Base-by-base conservation (phyloP, 2,797 vertebrate species). In the Harpagifer antarcticus region DNA sequence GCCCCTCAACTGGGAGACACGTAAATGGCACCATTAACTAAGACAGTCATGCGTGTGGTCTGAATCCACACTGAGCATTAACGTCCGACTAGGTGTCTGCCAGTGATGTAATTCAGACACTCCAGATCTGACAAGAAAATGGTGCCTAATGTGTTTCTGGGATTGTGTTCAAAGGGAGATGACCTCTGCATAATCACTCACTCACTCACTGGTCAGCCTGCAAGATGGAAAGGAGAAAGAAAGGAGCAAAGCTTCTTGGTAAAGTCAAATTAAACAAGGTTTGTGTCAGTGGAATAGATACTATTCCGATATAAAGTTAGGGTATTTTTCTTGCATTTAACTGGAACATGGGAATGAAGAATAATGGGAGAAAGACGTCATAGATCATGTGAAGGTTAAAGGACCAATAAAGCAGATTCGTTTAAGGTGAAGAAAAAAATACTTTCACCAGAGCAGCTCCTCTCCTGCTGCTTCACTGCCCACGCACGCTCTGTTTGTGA, bases 41-140 rank as follows among this genome's bases (percentile, higher is more conserved):
- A 90, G 84, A 93, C 92, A 92, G 72, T 82, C 92, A 93, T 86
- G 92, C 93, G 84, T 92, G 92, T 83, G 74, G 59, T 86, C 82
- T 78, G 79, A 75, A 84, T 83, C 85, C 72, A 77, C 23, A 40
- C 69, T 57, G 65, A 78, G 86, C 82, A 87, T 88, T 86, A 87
- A 58, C 4, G 67, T 72, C 76, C 53, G 57, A 73, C 69, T 55
- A 76, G 83, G 78, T 88, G 87, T 91, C 84, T 88, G 83, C 76
- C 65, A 42, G 83, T 92, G 90, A 93, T 92, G 81, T 92, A 92
- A 93, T 90, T 89, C 86, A 88, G 82, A 91, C 89, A 88, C 87
- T 92, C 91, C 76, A 90, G 79, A 90, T 88, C 83, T 93, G 93
- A 94, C 92, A 93, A 79, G 86, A 91, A 91, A 92, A 93, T 91